Evolutionary conservation across 1,140 invertebrate genomes (phyloP).

Genomic region (Brachionus manjavacas): DNA sequence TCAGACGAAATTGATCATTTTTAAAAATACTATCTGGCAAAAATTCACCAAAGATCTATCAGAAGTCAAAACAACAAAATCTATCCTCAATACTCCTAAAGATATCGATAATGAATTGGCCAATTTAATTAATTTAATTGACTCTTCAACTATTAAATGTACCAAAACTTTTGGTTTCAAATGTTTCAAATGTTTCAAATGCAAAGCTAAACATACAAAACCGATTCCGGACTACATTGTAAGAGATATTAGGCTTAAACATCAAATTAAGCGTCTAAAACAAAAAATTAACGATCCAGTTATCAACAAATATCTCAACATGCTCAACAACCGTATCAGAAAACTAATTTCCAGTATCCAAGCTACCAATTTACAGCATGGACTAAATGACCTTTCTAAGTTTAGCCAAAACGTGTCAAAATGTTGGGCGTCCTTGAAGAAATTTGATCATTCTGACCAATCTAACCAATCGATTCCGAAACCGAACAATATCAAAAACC

Average conservation of each 20-base stretch:
- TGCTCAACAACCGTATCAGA: not conserved
- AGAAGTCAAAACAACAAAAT: not conserved
- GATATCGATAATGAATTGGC: conserved; percentile 1
- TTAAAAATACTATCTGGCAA: not conserved
- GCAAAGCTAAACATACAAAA: not conserved
- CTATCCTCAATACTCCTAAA: not conserved
- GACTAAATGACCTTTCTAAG: not conserved
- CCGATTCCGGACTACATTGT: not conserved
- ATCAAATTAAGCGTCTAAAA: not conserved
- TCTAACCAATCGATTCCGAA: not conserved
- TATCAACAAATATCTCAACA: not conserved
- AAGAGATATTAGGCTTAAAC: not conserved
- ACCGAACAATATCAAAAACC: not conserved
- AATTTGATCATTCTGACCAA: not conserved
- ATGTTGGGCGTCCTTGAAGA: not conserved
- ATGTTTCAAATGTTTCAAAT: no score
- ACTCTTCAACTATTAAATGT: not conserved
- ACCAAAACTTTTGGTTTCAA: not conserved
- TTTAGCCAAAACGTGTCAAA: not conserved
- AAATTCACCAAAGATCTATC: not conserved
- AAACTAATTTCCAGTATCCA: not conserved
- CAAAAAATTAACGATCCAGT: not conserved
- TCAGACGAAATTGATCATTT: not conserved
- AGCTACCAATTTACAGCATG: not conserved
- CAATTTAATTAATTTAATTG: not conserved